Base-by-base conservation (phyloP, 2,113 vertebrate species). In the Apodemus sylvaticus region DNA sequence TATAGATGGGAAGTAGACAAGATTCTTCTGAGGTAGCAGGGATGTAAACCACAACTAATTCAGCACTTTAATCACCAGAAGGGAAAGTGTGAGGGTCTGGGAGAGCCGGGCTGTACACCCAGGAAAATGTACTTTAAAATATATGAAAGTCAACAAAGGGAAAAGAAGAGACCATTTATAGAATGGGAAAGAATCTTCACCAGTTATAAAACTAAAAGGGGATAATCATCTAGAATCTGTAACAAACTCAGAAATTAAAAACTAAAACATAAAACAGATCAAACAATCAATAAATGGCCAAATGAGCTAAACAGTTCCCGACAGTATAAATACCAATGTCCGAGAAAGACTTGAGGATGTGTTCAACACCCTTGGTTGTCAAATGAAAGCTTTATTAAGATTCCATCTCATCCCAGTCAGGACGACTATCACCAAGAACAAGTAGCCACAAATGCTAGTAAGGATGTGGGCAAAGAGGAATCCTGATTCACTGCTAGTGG, bases 1-100 rank as follows among this genome's bases (percentile, higher is more conserved):
- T 93, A 93, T 39, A 96, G 94, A 93, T 48, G 34, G 64, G 36
- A 95, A 85, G 29, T 29, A 13, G 51, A 89, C 45, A 39, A 42
- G 73, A 82, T 39, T 64, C 64, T 79, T 73, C 36, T 68, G 55
- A 94, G 92, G 86, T 64, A 36, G 39, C 39, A 51, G 55, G 34
- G 83, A 97, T 92, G 60, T 89, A 48, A 97, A 73, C 77, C 94
- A 39, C 14, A 68, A 68, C 45, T 89, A 89, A 82, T 81, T 92
- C 85, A 74, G 79, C 20, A 66, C 70, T 89, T 53, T 81, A 45
- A 93, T 92, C 88, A 93, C 2, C 16, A n/a, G n/a, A 74, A 55
- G 34, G 51, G 94, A 93, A 81, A 34, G 70, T 71, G 62, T 0
- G 39, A 71, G 14, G 8, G 19, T 89, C n/a, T 17, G 24, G 73